Percentiles rank a stretch among this genome's conserved stretches.
Conservation (phyloP, 2,113 vertebrate genomes). For the Bostrychus sinensis region DNA sequence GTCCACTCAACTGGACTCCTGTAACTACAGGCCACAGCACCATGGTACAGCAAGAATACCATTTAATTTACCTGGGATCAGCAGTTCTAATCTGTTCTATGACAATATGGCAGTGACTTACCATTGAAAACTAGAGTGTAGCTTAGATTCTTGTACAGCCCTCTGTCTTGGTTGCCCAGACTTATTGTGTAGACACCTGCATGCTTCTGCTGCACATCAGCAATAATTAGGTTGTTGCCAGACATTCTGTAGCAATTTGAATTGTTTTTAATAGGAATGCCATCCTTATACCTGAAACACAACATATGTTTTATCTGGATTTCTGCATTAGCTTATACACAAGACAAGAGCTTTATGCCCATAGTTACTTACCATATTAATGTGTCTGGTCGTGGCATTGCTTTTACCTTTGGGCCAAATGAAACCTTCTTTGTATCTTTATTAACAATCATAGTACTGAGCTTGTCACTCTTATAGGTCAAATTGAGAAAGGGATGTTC, state of each 20-base stretch:
- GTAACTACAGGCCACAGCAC: conserved; percentile 12
- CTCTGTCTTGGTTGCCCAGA: conserved; percentile 74
- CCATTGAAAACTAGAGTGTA: conserved; percentile 83
- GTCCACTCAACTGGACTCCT: conserved; percentile 42
- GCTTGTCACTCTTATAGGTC: conserved; percentile 60
- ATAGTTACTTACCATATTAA: conserved; percentile 80
- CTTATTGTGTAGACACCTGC: conserved; percentile 85
- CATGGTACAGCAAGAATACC: background rate
- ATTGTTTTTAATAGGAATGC: conserved; percentile 77
- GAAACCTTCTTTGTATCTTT: conserved; percentile 76
- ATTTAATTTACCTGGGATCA: conserved; percentile 45
- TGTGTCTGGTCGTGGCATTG: conserved; percentile 77
- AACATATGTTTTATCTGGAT: background rate
- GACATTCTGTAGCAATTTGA: conserved; percentile 80
- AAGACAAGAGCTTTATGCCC: background rate
- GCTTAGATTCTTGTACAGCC: conserved; percentile 81
- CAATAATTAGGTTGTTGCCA: conserved; percentile 78
- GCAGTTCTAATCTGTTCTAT: conserved; percentile 24
- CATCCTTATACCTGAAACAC: conserved; percentile 87
- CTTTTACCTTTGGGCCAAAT: conserved; percentile 81
- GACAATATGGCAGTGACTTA: conserved; percentile 72
- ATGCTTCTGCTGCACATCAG: conserved; percentile 79
- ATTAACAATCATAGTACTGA: conserved; percentile 31
- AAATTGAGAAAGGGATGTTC: conserved; percentile 83
- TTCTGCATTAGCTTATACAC: background rate